Conservation (phyloP, 1,140 invertebrate genomes). For the Drosophila micromelanica region DNA sequence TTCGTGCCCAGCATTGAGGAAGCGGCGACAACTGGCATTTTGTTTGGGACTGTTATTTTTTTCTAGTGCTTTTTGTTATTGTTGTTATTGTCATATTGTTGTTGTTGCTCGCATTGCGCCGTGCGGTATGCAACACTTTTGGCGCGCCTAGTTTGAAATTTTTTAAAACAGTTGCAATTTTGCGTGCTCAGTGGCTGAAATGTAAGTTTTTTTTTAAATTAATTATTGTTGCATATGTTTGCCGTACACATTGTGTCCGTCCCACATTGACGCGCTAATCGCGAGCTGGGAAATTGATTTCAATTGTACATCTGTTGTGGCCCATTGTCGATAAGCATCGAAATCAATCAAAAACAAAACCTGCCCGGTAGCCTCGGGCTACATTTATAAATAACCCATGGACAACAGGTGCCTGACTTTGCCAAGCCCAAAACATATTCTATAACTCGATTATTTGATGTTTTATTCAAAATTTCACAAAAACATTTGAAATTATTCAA, state of each 20-base stretch:
- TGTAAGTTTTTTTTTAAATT: constrained; percentile 42
- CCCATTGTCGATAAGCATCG: constrained; percentile 46
- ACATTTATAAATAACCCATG: neutral
- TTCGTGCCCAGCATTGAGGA: constrained; percentile 38
- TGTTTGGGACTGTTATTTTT: constrained; percentile 25
- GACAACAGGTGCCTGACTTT: constrained; percentile 18
- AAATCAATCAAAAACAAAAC: constrained; percentile 20
- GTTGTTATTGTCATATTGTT: constrained; percentile 18
- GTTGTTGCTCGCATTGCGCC: constrained; percentile 12
- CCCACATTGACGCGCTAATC: constrained; percentile 29
- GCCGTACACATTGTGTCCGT: neutral
- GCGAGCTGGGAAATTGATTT: constrained; percentile 69
- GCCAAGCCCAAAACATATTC: neutral
- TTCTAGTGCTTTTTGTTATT: constrained; percentile 14
- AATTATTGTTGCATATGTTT: neutral
- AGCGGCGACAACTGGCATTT: constrained; percentile 10
- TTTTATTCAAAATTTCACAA: neutral
- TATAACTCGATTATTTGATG: neutral
- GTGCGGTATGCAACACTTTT: constrained; percentile 46
- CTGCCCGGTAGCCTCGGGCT: neutral
- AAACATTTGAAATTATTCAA: neutral
- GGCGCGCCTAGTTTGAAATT: constrained; percentile 40
- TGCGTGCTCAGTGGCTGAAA: constrained; percentile 18
- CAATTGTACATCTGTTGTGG: constrained; percentile 53
- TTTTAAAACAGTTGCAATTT: constrained; percentile 24